Evolutionary conservation across 37 sponge, comb jelly and placozoan genomes (phyloP).

Genomic region (Agelas oroides): DNA sequence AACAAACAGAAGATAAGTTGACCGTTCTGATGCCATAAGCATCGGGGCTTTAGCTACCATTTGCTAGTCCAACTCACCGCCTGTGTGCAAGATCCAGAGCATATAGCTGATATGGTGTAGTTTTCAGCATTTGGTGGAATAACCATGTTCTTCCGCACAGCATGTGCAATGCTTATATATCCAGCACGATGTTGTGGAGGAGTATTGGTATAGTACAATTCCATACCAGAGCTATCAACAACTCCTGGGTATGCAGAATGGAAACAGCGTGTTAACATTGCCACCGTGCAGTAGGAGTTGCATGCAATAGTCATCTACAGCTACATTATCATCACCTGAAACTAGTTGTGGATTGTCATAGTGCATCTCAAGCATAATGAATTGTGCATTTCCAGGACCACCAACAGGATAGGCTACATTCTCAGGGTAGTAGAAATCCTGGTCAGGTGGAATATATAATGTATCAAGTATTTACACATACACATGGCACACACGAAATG

Average conservation of each 20-base stretch:
- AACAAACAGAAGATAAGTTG: too few species aligned
- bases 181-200: slow-evolving; percentile 32
- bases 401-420: slow-evolving; percentile 74
- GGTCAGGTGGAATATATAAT: too few species aligned
- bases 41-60: too few species aligned
- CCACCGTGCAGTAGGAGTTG: too few species aligned
- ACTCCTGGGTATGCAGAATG: slow-evolving; percentile 10
- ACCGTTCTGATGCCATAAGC: too few species aligned
- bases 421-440: slow-evolving; percentile 66
- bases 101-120: slow-evolving; percentile 16
- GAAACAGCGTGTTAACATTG: too few species aligned
- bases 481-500: too few species aligned
- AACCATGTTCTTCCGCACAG: not conserved
- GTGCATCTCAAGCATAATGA: slow-evolving; percentile 66
- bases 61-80: slow-evolving; percentile 20
- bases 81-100: slow-evolving; percentile 30
- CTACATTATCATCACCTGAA: too few species aligned
- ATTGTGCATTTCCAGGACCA: slow-evolving; percentile 41
- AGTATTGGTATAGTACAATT: slow-evolving; percentile 15
- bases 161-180: slow-evolving; percentile 21
- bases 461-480: too few species aligned
- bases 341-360: slow-evolving; percentile 65
- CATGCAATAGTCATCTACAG: not conserved
- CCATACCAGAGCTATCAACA: slow-evolving; percentile 57
- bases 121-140: slow-evolving; percentile 45